Conservation (phyloP, 2,888 invertebrate species). For the Psylliodes chrysocephalus region DNA sequence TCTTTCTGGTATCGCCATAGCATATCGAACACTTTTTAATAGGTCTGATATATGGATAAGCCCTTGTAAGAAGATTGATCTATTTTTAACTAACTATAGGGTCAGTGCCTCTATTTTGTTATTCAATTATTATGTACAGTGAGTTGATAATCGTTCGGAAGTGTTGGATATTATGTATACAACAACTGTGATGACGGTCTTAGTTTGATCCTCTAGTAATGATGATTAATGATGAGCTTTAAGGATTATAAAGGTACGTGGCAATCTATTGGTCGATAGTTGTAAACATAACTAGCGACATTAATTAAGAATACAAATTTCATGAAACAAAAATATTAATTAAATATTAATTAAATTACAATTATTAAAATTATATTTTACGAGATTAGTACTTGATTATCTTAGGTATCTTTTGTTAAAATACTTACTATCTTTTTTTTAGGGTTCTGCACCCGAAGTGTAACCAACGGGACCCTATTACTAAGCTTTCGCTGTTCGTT, state of each 20-base stretch:
- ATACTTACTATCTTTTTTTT: no score
- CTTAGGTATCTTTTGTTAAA: no score
- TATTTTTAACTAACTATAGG: conserved; percentile 28
- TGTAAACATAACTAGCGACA: not conserved
- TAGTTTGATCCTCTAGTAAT: conserved; percentile 11
- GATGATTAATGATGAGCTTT: conserved; percentile 8
- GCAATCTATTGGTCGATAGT: not conserved
- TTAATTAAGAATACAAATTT: not conserved
- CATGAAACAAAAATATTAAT: not conserved
- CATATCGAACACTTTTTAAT: conserved; percentile 1
- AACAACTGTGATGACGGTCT: conserved; percentile 1
- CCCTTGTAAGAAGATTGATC: conserved; percentile 24
- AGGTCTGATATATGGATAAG: conserved; percentile 9
- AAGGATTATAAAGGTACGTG: conserved; percentile 1
- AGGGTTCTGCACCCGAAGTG: no score
- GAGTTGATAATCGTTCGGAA: conserved; percentile 7
- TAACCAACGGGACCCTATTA: no score
- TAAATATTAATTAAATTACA: no score
- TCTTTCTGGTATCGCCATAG: not conserved
- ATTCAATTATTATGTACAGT: conserved; percentile 18
- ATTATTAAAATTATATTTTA: no score
- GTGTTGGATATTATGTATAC: conserved; percentile 6
- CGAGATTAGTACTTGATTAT: no score
- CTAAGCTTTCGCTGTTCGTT: no score
- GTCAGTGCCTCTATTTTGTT: conserved; percentile 25